phyloP scores from a whole-genome alignment of 2,113 vertebrate genomes.

The Oncorhynchus kisutch region DNA sequence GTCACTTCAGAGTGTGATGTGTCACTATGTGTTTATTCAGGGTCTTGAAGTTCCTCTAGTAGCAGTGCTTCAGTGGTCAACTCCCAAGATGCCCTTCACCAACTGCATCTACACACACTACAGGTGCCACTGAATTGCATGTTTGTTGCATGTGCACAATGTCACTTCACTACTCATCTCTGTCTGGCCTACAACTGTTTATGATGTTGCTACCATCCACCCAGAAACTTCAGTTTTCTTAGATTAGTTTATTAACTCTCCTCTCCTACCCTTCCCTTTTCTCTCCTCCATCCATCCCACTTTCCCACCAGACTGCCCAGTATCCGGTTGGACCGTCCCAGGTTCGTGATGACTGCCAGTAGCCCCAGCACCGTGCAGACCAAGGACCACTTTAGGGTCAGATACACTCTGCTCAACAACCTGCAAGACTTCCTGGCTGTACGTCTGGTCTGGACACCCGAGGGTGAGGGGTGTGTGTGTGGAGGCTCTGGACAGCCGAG shows the following conservation, averaged over 20 bases:
- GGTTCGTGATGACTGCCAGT: slow-evolving; percentile 90
- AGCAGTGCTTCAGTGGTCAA: slow-evolving; percentile 91
- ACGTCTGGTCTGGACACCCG: slow-evolving; percentile 89
- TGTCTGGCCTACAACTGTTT: neutral
- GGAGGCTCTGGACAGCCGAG: neutral
- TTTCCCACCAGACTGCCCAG: slow-evolving; percentile 76
- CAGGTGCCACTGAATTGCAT: slow-evolving; percentile 50
- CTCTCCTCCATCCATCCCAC: too few species aligned
- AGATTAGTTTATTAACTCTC: neutral
- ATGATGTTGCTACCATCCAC: too few species aligned
- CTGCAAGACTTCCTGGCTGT: slow-evolving; percentile 95
- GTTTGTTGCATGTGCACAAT: too few species aligned
- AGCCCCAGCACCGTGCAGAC: slow-evolving; percentile 82
- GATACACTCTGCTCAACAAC: slow-evolving; percentile 91
- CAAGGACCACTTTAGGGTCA: slow-evolving; percentile 85
- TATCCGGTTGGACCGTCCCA: slow-evolving; percentile 85
- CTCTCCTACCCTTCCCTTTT: neutral
- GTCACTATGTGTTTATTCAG: slow-evolving; percentile 59
- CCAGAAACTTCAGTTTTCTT: too few species aligned
- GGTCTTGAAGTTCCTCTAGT: slow-evolving; percentile 90
- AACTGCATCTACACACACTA: slow-evolving; percentile 93
- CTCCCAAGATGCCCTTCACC: slow-evolving; percentile 89
- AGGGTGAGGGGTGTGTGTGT: slow-evolving; percentile 61
- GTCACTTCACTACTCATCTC: neutral
- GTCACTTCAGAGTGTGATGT: neutral